Evolutionary conservation across 2,888 invertebrate genomes (phyloP).

Genomic region (Cabera pusaria): DNA sequence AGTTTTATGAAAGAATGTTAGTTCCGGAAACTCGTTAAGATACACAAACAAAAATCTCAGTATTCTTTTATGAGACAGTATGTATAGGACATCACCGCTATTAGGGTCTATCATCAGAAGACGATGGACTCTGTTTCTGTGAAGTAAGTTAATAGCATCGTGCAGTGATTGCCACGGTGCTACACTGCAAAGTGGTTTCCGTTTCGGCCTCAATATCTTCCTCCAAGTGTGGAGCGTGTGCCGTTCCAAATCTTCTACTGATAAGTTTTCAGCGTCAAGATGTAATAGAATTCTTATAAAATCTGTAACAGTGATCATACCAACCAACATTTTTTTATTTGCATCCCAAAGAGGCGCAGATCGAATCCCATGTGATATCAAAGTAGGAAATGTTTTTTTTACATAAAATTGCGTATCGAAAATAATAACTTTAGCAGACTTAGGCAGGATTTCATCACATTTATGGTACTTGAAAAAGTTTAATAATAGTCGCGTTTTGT

Average conservation of each 20-base stretch:
- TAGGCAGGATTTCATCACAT: conserved; percentile 77
- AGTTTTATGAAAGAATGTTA: conserved; percentile 75
- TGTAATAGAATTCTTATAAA: conserved; percentile 73
- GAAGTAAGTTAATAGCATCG: conserved; percentile 73
- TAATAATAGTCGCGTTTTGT: conserved; percentile 72
- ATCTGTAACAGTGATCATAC: conserved; percentile 79
- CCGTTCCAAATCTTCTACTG: conserved; percentile 72
- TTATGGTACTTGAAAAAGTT: conserved; percentile 80
- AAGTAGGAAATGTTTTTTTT: conserved; percentile 73
- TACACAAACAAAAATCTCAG: conserved; percentile 76
- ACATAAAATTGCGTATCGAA: conserved; percentile 78
- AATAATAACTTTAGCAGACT: conserved; percentile 78
- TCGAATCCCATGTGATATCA: conserved; percentile 75
- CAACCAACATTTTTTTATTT: conserved; percentile 68
- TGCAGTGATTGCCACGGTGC: conserved; percentile 74
- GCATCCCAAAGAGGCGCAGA: conserved; percentile 78
- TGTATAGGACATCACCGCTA: conserved; percentile 72
- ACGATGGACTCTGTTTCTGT: conserved; percentile 72
- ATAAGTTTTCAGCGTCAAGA: conserved; percentile 66
- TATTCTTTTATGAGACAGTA: conserved; percentile 76
- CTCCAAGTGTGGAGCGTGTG: conserved; percentile 76
- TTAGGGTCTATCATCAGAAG: conserved; percentile 69
- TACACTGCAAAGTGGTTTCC: conserved; percentile 68
- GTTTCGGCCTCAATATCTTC: conserved; percentile 64
- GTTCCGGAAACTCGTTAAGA: conserved; percentile 75